A percentile compares a stretch with the other conserved stretches of the same genome.
Conservation (phyloP, 2,797 vertebrate genomes). For the Acipenser ruthenus region DNA sequence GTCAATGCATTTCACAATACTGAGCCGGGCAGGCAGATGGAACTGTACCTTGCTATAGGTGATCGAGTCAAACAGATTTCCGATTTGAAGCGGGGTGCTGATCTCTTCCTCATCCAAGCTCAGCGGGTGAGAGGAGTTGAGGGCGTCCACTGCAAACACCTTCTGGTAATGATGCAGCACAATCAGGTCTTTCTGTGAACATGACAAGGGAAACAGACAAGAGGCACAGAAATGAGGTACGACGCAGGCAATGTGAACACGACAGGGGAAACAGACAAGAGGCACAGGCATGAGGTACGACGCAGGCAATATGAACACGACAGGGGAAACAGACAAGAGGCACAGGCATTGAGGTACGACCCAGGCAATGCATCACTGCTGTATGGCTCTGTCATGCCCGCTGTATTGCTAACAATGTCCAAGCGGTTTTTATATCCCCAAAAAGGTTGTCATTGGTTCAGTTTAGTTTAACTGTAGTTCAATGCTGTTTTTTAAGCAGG, state of each 20-base stretch:
- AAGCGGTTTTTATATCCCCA: too few relatives aligned
- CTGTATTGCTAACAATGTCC: too few relatives aligned
- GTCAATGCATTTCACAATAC: too few relatives aligned
- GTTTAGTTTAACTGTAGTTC: too few relatives aligned
- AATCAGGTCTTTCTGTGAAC: conserved; percentile 36
- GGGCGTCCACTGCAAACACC: conserved; percentile 44
- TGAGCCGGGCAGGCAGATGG: neutral
- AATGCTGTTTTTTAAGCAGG: too few relatives aligned
- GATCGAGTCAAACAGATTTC: conserved; percentile 43
- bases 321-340: conserved; percentile 7
- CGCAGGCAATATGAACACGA: conserved; percentile 30
- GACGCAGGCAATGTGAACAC: too few relatives aligned
- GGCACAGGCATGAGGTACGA: too few relatives aligned
- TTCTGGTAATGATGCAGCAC: conserved; percentile 29
- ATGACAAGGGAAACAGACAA: conserved; percentile 5
- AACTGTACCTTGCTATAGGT: conserved; percentile 56
- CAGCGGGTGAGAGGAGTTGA: conserved; percentile 50
- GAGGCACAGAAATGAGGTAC: neutral
- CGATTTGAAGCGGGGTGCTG: conserved; percentile 32
- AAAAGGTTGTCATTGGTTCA: too few relatives aligned
- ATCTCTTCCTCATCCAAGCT: conserved; percentile 25
- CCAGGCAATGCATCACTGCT: too few relatives aligned
- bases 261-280: neutral
- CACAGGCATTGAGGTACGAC: too few relatives aligned
- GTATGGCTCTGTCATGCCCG: too few relatives aligned